A percentile compares a stretch with the other conserved stretches of the same genome.
phyloP scores from a whole-genome alignment of 2,888 invertebrate species.

The Noctua comes region DNA sequence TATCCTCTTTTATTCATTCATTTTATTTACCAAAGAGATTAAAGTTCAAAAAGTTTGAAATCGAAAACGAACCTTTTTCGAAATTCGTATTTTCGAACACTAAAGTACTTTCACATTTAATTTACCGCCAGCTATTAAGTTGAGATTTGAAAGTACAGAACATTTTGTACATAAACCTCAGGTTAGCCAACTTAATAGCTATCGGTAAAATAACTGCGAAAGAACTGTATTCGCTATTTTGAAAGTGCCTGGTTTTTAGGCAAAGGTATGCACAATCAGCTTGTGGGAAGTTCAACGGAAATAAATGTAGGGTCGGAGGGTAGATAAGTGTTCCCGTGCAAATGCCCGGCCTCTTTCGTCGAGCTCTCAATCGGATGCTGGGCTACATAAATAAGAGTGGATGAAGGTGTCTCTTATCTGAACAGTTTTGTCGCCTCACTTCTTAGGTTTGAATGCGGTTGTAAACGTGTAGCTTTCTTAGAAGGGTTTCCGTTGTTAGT shows the following conservation, averaged over 20 bases:
- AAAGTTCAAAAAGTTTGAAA: slow-evolving; percentile 67
- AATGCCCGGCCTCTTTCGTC: slow-evolving; percentile 80
- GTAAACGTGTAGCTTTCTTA: slow-evolving; percentile 68
- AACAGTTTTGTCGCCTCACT: slow-evolving; percentile 77
- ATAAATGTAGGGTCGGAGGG: slow-evolving; percentile 87
- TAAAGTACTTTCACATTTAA: not conserved
- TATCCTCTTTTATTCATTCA: slow-evolving; percentile 83
- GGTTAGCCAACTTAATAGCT: not conserved
- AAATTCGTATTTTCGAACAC: slow-evolving; percentile 10
- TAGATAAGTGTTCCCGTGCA: slow-evolving; percentile 87
- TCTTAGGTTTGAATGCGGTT: slow-evolving; percentile 78
- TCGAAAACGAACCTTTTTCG: slow-evolving; percentile 15
- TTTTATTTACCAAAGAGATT: slow-evolving; percentile 85
- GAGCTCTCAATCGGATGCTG: slow-evolving; percentile 88
- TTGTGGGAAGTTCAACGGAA: slow-evolving; percentile 85
- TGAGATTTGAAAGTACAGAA: not conserved
- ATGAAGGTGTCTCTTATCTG: slow-evolving; percentile 85
- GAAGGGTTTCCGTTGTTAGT: slow-evolving; percentile 57
- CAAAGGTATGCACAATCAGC: slow-evolving; percentile 75
- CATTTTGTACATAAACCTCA: not conserved
- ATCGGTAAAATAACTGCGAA: not conserved
- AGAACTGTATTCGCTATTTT: slow-evolving; percentile 24
- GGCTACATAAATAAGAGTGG: slow-evolving; percentile 89
- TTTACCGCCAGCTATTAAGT: not conserved
- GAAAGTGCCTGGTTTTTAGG: slow-evolving; percentile 54